Percentiles rank a stretch among this genome's conserved stretches.
Evolutionary conservation across 2,113 vertebrate species (phyloP).

Genomic region (Apteryx mantelli): DNA sequence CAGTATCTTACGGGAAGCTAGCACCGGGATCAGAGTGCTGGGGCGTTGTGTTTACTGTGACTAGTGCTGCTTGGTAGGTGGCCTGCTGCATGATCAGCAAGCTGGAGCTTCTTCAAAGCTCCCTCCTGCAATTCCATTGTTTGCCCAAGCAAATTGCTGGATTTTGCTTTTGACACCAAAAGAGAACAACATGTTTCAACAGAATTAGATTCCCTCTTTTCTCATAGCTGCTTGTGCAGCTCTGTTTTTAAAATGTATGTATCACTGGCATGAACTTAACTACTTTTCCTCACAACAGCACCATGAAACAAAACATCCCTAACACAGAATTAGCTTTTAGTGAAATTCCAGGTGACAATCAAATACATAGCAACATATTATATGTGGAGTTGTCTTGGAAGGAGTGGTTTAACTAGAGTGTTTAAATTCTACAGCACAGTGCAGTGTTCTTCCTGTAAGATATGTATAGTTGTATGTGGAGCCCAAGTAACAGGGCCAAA

Average conservation of each 20-base stretch:
- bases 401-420: background rate
- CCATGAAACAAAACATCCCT: background rate
- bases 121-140: background rate
- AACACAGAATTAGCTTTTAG: background rate
- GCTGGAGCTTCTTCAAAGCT: background rate
- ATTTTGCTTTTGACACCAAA: background rate
- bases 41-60: background rate
- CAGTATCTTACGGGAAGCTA: background rate
- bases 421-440: background rate
- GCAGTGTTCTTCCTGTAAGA: too few species aligned
- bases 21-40: fast-evolving
- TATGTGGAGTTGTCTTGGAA: background rate
- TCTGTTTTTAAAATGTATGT: background rate
- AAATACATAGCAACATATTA: fast-evolving
- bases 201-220: background rate
- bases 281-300: background rate
- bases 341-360: background rate
- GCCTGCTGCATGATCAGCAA: background rate
- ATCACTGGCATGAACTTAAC: background rate
- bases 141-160: background rate
- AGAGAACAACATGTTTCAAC: background rate
- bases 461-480: background rate
- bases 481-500: background rate
- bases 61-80: background rate
- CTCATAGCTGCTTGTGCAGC: background rate